Conservation (phyloP, 2,113 vertebrate genomes). For the Oophaga pumilio region DNA sequence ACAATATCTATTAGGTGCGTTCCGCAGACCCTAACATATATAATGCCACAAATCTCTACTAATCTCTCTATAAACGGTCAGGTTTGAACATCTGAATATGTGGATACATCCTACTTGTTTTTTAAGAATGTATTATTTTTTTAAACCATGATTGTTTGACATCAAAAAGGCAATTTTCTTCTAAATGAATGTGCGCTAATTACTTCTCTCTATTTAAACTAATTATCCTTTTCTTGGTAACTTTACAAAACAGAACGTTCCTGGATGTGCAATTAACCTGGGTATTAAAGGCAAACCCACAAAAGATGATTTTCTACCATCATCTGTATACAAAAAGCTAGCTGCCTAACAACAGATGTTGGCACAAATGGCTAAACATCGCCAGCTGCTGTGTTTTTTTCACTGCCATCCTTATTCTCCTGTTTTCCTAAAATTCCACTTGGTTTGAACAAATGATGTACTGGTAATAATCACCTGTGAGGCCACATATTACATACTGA, state of each 20-base stretch:
- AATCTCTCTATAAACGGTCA: neutral
- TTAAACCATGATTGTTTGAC: neutral
- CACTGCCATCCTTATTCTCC: neutral
- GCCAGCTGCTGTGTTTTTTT: slow-evolving; percentile 5
- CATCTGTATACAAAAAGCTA: neutral
- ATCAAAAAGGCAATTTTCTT: neutral
- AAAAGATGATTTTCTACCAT: neutral
- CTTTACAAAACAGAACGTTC: slow-evolving; percentile 5
- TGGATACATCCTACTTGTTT: neutral
- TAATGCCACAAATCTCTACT: too few relatives aligned
- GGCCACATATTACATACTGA: too few relatives aligned
- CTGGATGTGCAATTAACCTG: neutral
- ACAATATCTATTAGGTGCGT: too few relatives aligned
- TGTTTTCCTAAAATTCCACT: neutral
- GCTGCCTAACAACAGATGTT: neutral
- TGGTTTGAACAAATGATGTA: neutral
- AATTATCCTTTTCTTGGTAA: slow-evolving; percentile 14
- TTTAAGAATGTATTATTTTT: neutral
- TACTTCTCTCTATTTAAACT: neutral
- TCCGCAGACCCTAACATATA: too few relatives aligned
- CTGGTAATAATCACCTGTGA: neutral
- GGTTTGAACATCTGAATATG: neutral
- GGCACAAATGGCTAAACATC: slow-evolving; percentile 22
- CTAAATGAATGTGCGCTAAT: neutral
- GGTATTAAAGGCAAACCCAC: slow-evolving; percentile 24